Percentiles rank a stretch among this genome's conserved stretches.
These are phyloP conservation scores for Brachyopa scutellaris DNA, from an alignment of 2,888 invertebrate species.

Conservation along the genomic window DNA sequence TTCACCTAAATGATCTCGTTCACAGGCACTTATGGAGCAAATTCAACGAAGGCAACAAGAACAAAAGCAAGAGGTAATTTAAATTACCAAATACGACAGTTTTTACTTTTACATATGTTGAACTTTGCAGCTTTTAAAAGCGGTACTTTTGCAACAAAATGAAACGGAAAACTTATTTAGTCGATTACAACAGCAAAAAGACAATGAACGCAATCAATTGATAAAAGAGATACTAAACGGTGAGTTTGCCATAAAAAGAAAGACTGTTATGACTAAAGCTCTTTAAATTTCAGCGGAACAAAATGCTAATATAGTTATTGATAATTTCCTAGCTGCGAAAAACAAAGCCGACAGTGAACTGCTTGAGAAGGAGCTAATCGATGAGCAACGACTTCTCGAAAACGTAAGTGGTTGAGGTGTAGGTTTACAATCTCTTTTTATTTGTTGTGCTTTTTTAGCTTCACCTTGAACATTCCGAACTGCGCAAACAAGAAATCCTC, in stretches of 20 bases:
- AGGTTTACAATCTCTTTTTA: constrained; percentile 80
- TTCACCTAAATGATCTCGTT: no score
- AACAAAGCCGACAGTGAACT: constrained; percentile 85
- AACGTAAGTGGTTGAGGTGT: constrained; percentile 77
- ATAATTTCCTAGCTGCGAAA: constrained; percentile 85
- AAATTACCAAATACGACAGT: no score
- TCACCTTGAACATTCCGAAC: constrained; percentile 81
- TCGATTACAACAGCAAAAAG: constrained; percentile 87
- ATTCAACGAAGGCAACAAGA: constrained; percentile 73
- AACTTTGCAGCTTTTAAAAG: constrained; percentile 82
- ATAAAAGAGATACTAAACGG: constrained; percentile 85
- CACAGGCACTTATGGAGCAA: constrained; percentile 73
- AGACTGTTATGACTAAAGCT: background rate
- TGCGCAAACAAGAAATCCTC: constrained; percentile 87
- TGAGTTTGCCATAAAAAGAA: constrained; percentile 71
- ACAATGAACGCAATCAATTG: constrained; percentile 84
- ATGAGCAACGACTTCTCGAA: constrained; percentile 86
- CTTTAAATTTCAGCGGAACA: constrained; percentile 83
- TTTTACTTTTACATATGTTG: no score
- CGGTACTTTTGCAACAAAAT: constrained; percentile 83
- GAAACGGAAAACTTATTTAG: constrained; percentile 86
- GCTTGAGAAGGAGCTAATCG: constrained; percentile 86
- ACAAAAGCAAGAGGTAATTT: constrained; percentile 74
- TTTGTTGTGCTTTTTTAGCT: constrained; percentile 62
- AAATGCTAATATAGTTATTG: constrained; percentile 86